Conservation (phyloP, 1,140 invertebrate genomes). For the Drosophila funebris region DNA sequence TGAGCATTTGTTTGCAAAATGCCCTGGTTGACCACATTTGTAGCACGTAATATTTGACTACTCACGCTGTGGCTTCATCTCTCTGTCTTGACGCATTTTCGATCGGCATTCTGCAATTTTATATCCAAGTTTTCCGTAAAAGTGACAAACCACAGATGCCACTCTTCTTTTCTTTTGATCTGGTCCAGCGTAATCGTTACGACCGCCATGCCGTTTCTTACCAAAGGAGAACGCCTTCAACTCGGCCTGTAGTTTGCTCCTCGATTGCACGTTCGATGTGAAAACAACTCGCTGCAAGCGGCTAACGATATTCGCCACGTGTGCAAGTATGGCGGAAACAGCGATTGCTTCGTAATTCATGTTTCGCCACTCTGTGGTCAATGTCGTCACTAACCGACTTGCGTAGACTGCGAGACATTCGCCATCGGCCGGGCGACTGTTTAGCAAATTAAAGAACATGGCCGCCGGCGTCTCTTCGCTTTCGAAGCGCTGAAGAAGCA, state of each 20-base stretch:
- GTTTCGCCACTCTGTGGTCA: neutral
- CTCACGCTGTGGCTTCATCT: no score
- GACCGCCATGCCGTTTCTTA: no score
- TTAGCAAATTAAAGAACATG: neutral
- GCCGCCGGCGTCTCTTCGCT: neutral
- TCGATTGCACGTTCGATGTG: no score
- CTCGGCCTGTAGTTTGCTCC: neutral
- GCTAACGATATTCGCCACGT: neutral
- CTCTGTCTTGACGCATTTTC: no score
- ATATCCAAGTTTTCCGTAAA: neutral
- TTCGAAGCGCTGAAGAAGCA: neutral
- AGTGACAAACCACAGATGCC: no score
- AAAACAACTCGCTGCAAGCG: neutral
- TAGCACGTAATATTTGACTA: neutral
- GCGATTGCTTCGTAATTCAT: neutral
- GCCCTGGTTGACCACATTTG: slow-evolving; percentile 2
- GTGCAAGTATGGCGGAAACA: neutral
- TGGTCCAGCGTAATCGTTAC: no score
- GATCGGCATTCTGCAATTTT: neutral
- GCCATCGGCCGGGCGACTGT: neutral
- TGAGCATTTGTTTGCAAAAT: slow-evolving; percentile 20
- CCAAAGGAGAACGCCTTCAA: no score
- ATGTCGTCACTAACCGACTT: neutral
- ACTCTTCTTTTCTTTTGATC: no score
- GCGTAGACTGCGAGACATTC: neutral